A percentile compares a stretch with the other conserved stretches of the same genome.
These are phyloP conservation scores for Zaprionus lachaisei DNA, from an alignment of 1,140 invertebrate genomes.

Conservation along the genomic window DNA sequence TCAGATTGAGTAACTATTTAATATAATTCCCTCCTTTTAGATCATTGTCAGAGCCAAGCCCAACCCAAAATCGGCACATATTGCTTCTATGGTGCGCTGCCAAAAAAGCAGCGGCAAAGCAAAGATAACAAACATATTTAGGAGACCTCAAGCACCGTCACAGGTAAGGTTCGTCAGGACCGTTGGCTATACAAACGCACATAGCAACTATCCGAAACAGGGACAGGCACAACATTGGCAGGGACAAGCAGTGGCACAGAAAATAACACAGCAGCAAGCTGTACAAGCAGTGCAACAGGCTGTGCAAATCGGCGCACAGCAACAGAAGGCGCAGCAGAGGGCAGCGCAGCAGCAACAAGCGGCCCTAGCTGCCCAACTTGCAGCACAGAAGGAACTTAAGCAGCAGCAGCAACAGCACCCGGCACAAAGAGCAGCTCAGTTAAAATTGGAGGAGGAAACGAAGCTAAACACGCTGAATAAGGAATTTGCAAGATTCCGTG, in stretches of 20 bases:
- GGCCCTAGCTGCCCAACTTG: neutral
- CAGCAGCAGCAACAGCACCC: slow-evolving; percentile 13
- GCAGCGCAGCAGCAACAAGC: neutral
- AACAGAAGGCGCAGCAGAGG: neutral
- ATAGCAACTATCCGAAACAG: too few relatives aligned
- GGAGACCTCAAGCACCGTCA: neutral
- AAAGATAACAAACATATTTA: neutral
- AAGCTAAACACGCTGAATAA: slow-evolving; percentile 3
- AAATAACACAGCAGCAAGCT: neutral
- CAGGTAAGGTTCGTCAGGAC: neutral
- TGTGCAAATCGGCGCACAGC: neutral
- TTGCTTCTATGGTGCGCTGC: slow-evolving; percentile 61
- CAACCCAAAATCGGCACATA: slow-evolving; percentile 67
- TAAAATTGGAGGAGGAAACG: neutral
- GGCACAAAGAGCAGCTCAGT: neutral
- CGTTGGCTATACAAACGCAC: neutral
- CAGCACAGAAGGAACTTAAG: neutral
- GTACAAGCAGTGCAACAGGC: neutral
- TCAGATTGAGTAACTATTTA: neutral
- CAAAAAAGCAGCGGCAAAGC: slow-evolving; percentile 50
- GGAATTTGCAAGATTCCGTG: slow-evolving; percentile 1
- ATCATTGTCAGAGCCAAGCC: slow-evolving; percentile 56
- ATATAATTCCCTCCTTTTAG: slow-evolving; percentile 21
- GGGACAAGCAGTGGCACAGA: neutral
- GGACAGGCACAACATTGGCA: neutral